These are phyloP conservation scores for Chelonus formosanus DNA, from an alignment of 2,888 invertebrate species.

Conservation along the genomic window DNA sequence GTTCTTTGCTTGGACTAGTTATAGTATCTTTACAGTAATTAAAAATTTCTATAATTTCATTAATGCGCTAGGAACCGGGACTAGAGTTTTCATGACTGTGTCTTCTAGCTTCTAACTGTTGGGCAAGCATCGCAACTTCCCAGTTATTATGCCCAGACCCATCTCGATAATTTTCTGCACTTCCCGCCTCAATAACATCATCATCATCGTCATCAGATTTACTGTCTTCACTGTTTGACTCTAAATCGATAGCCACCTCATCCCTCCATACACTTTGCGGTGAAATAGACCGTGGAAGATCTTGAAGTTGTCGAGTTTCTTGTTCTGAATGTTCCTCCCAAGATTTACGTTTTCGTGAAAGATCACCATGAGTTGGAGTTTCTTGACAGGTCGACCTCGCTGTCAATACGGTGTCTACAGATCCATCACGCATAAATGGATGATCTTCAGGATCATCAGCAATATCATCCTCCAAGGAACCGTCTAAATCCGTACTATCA, in stretches of 20 bases:
- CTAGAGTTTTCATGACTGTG: slow-evolving; percentile 58
- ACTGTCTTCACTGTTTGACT: slow-evolving; percentile 66
- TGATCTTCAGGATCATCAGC: slow-evolving; percentile 66
- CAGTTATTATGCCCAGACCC: slow-evolving; percentile 70
- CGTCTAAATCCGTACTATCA: slow-evolving; percentile 60
- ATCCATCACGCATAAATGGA: slow-evolving; percentile 67
- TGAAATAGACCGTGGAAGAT: slow-evolving; percentile 68
- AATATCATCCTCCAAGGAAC: slow-evolving; percentile 62
- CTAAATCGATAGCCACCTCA: slow-evolving; percentile 61
- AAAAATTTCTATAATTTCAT: slow-evolving; percentile 56
- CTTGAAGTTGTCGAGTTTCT: slow-evolving; percentile 75
- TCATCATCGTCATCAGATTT: slow-evolving; percentile 59
- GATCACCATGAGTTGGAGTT: slow-evolving; percentile 48
- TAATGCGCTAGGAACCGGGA: slow-evolving; percentile 64
- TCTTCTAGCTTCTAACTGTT: slow-evolving; percentile 71
- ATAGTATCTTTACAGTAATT: slow-evolving; percentile 48
- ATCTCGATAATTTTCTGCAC: slow-evolving; percentile 47
- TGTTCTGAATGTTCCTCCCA: slow-evolving; percentile 80
- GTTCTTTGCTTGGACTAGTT: slow-evolving; percentile 31
- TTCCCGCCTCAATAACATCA: slow-evolving; percentile 34
- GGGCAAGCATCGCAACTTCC: slow-evolving; percentile 82
- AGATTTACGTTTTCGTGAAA: slow-evolving; percentile 69
- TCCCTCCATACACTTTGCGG: slow-evolving; percentile 64
- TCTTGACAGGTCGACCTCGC: slow-evolving; percentile 42
- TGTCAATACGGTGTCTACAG: slow-evolving; percentile 60